These are phyloP conservation scores for Hypena proboscidalis DNA, from an alignment of 2,888 invertebrate species.

Conservation along the genomic window DNA sequence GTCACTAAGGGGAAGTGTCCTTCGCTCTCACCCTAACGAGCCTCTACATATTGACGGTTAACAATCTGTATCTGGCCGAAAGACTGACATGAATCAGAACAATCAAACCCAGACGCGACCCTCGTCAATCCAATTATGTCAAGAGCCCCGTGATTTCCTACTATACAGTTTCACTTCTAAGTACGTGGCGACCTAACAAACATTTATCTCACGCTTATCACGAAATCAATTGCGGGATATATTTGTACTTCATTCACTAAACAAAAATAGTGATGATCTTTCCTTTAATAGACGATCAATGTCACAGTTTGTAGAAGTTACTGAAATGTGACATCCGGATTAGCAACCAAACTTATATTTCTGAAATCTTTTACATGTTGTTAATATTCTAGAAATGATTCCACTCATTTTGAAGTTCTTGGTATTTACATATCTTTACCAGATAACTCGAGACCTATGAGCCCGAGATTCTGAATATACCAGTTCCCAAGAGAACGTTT, in stretches of 20 bases:
- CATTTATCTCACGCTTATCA: too few species aligned
- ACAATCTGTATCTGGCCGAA: constrained; percentile 62
- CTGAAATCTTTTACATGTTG: too few species aligned
- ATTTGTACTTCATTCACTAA: background rate
- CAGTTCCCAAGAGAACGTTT: too few species aligned
- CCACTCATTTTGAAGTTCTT: too few species aligned
- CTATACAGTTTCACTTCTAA: constrained; percentile 13
- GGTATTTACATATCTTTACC: too few species aligned
- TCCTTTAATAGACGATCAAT: background rate
- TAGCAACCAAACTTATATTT: too few species aligned
- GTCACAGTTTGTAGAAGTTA: constrained; percentile 11
- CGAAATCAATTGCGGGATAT: too few species aligned
- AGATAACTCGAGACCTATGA: too few species aligned
- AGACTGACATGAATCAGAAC: constrained; percentile 62
- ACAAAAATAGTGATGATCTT: constrained; percentile 20
- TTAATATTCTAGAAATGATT: constrained; percentile 4
- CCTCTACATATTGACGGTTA: constrained; percentile 59
- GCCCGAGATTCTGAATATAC: too few species aligned
- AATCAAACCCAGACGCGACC: constrained; percentile 58
- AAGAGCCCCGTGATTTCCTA: constrained; percentile 41
- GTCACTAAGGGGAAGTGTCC: constrained; percentile 69
- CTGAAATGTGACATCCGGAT: constrained; percentile 33
- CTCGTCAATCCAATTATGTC: constrained; percentile 69
- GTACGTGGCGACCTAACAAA: background rate
- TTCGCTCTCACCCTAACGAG: constrained; percentile 60